These are phyloP conservation scores for Apostichopus leukothele DNA, from an alignment of 53 echinoderm and acorn worm genomes.

Conservation along the genomic window DNA sequence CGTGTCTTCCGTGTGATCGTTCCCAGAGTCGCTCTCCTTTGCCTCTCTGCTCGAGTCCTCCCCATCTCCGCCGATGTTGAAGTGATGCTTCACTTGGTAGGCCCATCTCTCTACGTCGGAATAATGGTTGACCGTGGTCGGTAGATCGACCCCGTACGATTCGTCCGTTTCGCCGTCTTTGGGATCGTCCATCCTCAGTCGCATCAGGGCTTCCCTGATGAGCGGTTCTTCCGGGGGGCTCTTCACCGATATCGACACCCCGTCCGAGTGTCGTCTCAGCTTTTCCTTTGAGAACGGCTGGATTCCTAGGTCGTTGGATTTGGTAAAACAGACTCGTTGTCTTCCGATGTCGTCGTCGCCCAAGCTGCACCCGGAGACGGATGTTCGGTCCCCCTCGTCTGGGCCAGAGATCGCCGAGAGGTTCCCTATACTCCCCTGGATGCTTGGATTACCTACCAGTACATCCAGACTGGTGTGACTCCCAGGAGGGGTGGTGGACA, in stretches of 20 bases:
- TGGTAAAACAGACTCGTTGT: conserved; percentile 28
- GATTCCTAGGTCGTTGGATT: conserved; percentile 37
- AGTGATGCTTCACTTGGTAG: conserved; percentile 37
- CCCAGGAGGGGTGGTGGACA: conserved; percentile 57
- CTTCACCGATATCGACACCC: conserved; percentile 7
- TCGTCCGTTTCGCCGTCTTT: not conserved
- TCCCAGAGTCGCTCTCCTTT: conserved; percentile 24
- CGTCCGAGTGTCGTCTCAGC: conserved; percentile 36
- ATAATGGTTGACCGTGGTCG: conserved; percentile 20
- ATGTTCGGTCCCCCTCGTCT: conserved; percentile 7
- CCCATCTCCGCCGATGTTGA: not conserved
- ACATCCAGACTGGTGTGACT: conserved; percentile 90
- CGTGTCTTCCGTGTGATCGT: conserved; percentile 9
- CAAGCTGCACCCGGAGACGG: not conserved
- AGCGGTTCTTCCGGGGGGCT: conserved; percentile 40
- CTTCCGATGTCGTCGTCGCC: not conserved
- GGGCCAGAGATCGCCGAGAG: conserved; percentile 31
- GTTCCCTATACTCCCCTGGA: conserved; percentile 56
- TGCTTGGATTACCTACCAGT: conserved; percentile 55
- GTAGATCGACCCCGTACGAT: not conserved
- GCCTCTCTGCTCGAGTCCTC: not conserved
- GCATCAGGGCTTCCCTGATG: conserved; percentile 38
- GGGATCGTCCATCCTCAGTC: conserved; percentile 13
- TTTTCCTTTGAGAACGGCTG: conserved; percentile 37
- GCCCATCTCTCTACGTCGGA: conserved; percentile 42